phyloP scores from a whole-genome alignment of 2,888 invertebrate species.

The Stenichneumon culpator region DNA sequence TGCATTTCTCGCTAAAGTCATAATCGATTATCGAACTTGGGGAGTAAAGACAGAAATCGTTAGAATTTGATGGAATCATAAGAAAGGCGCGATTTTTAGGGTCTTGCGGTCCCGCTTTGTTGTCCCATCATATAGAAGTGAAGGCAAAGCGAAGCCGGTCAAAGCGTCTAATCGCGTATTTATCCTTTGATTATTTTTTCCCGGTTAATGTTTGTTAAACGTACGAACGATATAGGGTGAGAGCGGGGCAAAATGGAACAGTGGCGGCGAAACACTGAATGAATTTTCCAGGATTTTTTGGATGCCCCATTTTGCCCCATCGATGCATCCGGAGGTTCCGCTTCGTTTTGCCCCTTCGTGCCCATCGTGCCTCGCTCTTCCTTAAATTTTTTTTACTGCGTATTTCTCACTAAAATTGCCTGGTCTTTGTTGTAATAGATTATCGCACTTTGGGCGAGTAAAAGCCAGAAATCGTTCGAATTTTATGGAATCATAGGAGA shows the following conservation, averaged over 20 bases:
- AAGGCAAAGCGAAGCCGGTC: background rate
- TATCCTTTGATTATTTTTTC: background rate
- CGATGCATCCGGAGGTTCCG: no score
- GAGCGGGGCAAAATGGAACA: no score
- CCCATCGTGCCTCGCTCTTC: no score
- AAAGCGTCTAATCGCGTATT: conserved; percentile 50
- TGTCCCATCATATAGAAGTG: background rate
- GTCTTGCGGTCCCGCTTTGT: background rate
- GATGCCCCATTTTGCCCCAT: no score
- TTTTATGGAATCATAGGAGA: background rate
- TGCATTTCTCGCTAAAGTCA: background rate
- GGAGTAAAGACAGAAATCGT: background rate
- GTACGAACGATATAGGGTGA: no score
- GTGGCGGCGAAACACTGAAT: no score
- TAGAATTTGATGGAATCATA: background rate
- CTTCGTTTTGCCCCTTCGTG: no score
- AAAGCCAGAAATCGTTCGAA: background rate
- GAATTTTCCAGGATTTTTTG: no score
- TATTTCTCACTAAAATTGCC: background rate
- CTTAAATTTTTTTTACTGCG: no score
- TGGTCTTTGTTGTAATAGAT: background rate
- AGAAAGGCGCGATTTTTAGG: background rate
- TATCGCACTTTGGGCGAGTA: background rate
- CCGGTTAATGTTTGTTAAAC: no score
- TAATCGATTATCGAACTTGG: background rate